phyloP scores from a whole-genome alignment of 2,797 vertebrate genomes.

The Characodon lateralis region DNA sequence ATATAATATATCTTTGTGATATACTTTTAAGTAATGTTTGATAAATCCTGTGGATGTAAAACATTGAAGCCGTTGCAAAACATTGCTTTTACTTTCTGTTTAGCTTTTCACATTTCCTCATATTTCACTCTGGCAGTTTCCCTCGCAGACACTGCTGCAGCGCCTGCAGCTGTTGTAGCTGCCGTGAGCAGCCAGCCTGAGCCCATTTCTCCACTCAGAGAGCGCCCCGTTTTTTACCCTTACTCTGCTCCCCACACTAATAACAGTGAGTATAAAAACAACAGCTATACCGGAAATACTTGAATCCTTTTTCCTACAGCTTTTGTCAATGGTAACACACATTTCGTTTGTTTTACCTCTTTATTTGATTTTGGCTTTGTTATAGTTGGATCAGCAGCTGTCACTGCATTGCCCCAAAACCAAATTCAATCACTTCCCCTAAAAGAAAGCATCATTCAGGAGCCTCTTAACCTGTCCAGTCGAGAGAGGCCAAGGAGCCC shows the following conservation, averaged over 20 bases:
- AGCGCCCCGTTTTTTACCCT: conserved; percentile 7
- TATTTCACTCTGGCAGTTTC: conserved; percentile 46
- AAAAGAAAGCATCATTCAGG: conserved; percentile 22
- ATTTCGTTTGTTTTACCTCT: neutral
- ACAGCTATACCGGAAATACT: neutral
- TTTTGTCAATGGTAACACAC: neutral
- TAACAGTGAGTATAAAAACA: conserved; percentile 43
- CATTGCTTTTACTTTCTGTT: conserved; percentile 70
- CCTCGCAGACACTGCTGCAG: neutral
- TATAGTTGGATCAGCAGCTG: conserved; percentile 23
- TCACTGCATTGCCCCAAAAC: conserved; percentile 8
- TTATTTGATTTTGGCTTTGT: conserved; percentile 6
- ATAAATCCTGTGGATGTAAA: neutral
- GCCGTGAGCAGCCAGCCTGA: conserved; percentile 25
- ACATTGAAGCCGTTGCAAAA: conserved; percentile 6
- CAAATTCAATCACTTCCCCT: conserved; percentile 17
- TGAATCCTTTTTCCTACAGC: neutral
- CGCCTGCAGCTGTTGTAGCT: conserved; percentile 5
- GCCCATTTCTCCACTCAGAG: conserved; percentile 17
- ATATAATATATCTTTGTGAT: conserved; percentile 1
- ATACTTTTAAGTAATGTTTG: neutral
- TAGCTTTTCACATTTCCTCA: conserved; percentile 49
- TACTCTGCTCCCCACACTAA: conserved; percentile 6
- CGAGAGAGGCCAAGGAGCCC: conserved; percentile 49
- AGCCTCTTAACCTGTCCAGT: conserved; percentile 81